phyloP scores from a whole-genome alignment of 37 sponge, comb jelly and placozoan genomes.

The Aplysina aerophoba region DNA sequence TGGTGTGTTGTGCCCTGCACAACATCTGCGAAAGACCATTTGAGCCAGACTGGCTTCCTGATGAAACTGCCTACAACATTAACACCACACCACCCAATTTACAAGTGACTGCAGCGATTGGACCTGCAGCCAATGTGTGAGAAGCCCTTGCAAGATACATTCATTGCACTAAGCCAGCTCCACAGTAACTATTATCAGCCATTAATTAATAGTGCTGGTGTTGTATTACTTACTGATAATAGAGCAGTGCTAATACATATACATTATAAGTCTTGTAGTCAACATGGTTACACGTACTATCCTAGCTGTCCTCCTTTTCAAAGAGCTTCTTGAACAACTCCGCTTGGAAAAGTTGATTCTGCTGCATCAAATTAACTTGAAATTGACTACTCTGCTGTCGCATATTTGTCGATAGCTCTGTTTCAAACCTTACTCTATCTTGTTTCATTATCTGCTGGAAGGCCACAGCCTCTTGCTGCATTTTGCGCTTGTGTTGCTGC shows the following conservation, averaged over 20 bases:
- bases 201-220: background rate
- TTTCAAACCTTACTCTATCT: background rate
- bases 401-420: background rate
- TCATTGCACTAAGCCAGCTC: background rate
- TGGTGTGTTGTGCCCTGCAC: constrained; percentile 40
- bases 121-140: background rate
- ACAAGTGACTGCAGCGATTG: background rate
- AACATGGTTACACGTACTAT: too few species aligned
- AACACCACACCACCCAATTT: background rate
- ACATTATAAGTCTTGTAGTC: too few species aligned
- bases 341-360: constrained; percentile 8
- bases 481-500: background rate
- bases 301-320: background rate
- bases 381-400: constrained; percentile 2
- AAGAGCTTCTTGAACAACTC: background rate
- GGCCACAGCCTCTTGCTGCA: background rate
- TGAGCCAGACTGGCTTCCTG: constrained; percentile 3
- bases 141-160: background rate
- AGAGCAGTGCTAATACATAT: too few species aligned
- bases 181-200: background rate
- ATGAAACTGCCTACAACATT: background rate
- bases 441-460: background rate
- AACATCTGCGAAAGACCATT: constrained; percentile 24
- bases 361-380: background rate
- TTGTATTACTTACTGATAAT: background rate